Percentiles rank a stretch among this genome's conserved stretches.
Conservation (phyloP, 2,113 vertebrate genomes). For the Galemys pyrenaicus region DNA sequence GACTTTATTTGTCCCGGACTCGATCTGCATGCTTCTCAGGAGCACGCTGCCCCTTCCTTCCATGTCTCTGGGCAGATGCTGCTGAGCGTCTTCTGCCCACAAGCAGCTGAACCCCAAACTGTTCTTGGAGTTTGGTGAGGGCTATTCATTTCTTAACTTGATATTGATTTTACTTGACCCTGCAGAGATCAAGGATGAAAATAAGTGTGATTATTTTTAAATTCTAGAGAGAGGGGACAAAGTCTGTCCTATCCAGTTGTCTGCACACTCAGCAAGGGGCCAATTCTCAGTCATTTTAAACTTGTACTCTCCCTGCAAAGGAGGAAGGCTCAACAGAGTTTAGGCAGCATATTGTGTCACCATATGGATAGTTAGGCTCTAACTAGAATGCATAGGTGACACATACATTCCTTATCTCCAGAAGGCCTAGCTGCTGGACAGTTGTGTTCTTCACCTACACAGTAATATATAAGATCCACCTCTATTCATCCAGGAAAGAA, state of each 20-base stretch:
- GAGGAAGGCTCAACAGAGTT: not conserved
- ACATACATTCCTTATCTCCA: not conserved
- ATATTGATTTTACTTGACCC: not conserved
- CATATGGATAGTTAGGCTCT: not conserved
- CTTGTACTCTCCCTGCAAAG: not conserved
- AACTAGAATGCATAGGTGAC: not conserved
- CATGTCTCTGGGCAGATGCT: not conserved
- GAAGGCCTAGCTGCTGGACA: not conserved
- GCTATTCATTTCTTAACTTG: not conserved
- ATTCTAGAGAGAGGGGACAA: not conserved
- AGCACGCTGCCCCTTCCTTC: constrained; percentile 22
- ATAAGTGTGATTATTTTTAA: not conserved
- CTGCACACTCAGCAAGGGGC: not conserved
- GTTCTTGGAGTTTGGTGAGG: not conserved
- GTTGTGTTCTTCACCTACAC: not conserved
- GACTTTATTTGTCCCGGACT: not conserved
- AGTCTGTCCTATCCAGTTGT: not conserved
- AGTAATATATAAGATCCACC: fast-evolving
- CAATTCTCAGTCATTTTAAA: not conserved
- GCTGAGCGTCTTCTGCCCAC: constrained; percentile 55
- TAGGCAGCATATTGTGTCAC: no score
- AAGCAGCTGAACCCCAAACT: not conserved
- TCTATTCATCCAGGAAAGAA: not conserved
- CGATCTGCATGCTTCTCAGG: constrained; percentile 30
- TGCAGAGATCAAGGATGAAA: not conserved